A percentile compares a stretch with the other conserved stretches of the same genome.
Evolutionary conservation across 2,113 vertebrate genomes (phyloP).

Genomic region (Panurus biarmicus): DNA sequence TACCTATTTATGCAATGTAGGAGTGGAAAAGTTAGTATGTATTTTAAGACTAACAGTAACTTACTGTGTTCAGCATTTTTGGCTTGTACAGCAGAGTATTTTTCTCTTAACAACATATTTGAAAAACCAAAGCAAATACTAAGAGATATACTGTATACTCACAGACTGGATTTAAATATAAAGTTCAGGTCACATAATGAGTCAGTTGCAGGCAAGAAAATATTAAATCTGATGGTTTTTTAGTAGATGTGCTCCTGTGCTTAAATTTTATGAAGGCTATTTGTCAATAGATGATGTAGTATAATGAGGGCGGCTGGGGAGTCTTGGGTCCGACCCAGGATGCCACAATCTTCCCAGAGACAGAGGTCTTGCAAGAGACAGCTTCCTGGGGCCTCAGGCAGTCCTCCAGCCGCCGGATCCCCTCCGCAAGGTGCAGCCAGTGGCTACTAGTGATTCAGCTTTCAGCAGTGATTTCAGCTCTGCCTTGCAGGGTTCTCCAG

Average conservation of each 20-base stretch:
- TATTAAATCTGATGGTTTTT: not conserved
- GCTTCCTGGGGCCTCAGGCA: no score
- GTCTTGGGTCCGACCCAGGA: no score
- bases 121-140: not conserved
- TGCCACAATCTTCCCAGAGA: no score
- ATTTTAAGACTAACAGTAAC: not conserved
- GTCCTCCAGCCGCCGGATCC: no score
- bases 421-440: no score
- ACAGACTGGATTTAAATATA: not conserved
- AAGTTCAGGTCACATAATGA: not conserved
- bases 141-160: not conserved
- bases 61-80: not conserved
- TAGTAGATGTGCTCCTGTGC: not conserved
- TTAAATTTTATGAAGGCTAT: not conserved
- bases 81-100: not conserved
- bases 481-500: no score
- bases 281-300: not conserved
- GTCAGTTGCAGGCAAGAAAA: not conserved
- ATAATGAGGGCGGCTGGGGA: no score
- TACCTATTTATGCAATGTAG: constrained; percentile 1
- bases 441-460: no score
- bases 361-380: no score
- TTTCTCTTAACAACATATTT: not conserved
- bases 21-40: not conserved
- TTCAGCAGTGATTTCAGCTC: no score